Conservation (phyloP, 2,888 invertebrate genomes). For the Acronicta aceris region DNA sequence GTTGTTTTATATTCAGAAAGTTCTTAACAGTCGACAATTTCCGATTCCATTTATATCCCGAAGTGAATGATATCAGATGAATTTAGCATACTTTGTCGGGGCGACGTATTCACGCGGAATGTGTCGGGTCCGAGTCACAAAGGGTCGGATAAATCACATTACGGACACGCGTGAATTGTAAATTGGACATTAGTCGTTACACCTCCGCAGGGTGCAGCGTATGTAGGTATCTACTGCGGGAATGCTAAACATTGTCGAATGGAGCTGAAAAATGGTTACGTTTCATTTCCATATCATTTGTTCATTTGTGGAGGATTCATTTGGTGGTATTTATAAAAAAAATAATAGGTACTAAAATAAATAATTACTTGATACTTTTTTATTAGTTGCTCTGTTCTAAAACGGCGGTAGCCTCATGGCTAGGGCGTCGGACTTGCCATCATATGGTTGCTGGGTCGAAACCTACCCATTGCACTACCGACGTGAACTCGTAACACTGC, state of each 20-base stretch:
- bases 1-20: constrained; percentile 13
- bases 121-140: constrained; percentile 78
- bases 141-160: constrained; percentile 87
- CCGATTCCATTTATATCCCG: constrained; percentile 46
- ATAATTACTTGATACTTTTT: no score
- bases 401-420: no score
- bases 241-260: constrained; percentile 20
- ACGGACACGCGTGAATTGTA: constrained; percentile 87
- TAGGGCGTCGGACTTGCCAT: no score
- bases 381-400: no score
- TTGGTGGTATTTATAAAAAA: background rate
- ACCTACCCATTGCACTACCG: no score
- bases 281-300: constrained; percentile 50
- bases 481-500: no score
- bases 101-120: constrained; percentile 77
- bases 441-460: no score
- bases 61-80: constrained; percentile 65
- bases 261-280: constrained; percentile 42
- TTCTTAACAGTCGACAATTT: constrained; percentile 37
- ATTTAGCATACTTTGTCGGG: constrained; percentile 75
- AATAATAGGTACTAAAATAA: background rate
- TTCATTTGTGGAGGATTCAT: constrained; percentile 26
- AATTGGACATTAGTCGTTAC: constrained; percentile 88
- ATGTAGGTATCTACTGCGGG: constrained; percentile 3
- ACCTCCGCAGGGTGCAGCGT: constrained; percentile 61